These are phyloP conservation scores for Merluccius polli DNA, from an alignment of 2,797 vertebrate species.

Conservation along the genomic window DNA sequence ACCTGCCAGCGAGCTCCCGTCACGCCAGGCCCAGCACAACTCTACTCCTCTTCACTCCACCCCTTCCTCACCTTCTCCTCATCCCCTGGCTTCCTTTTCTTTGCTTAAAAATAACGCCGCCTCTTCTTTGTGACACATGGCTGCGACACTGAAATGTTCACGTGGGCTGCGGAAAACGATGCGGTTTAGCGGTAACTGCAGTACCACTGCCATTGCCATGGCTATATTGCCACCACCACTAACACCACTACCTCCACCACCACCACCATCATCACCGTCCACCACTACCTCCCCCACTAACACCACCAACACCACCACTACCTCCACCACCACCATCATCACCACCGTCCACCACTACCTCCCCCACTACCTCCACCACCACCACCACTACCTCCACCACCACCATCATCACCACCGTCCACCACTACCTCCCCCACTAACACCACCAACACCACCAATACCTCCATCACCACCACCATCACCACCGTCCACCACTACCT, in stretches of 20 bases:
- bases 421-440: too few relatives aligned
- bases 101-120: not conserved
- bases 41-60: conserved; percentile 5
- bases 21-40: conserved; percentile 22
- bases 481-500: too few relatives aligned
- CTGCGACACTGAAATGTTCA: not conserved
- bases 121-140: not conserved
- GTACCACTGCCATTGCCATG: not conserved
- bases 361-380: not conserved
- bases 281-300: too few relatives aligned
- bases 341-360: too few relatives aligned
- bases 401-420: not conserved
- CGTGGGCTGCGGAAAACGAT: not conserved
- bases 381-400: not conserved
- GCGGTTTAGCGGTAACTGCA: not conserved
- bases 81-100: not conserved
- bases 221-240: not conserved
- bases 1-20: conserved; percentile 31
- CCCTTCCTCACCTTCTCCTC: conserved; percentile 15
- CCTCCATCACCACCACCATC: too few relatives aligned
- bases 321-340: not conserved
- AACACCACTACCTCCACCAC: not conserved
- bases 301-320: not conserved
- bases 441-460: too few relatives aligned
- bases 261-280: not conserved